These are phyloP conservation scores for Cichlasoma orientale DNA, from an alignment of 2,797 vertebrate species.

Conservation along the genomic window DNA sequence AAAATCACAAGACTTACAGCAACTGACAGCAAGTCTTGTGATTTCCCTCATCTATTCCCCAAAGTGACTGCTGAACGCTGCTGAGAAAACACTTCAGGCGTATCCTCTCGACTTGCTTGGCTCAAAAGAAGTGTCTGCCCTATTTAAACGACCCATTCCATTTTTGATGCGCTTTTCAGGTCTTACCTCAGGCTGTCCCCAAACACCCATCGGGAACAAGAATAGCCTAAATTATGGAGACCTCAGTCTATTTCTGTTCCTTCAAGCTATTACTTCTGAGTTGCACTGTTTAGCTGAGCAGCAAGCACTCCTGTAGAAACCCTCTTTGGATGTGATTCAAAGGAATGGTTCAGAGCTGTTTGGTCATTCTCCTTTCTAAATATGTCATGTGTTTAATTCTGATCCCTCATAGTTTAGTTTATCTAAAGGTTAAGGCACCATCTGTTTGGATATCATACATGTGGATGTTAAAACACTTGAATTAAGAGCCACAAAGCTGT, in stretches of 20 bases:
- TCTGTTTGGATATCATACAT: background rate
- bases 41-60: background rate
- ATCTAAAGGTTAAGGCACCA: background rate
- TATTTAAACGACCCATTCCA: constrained; percentile 54
- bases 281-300: constrained; percentile 28
- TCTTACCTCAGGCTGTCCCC: constrained; percentile 59
- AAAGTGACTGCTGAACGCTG: background rate
- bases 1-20: background rate
- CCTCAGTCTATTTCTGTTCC: constrained; percentile 49
- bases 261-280: constrained; percentile 26
- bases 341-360: background rate
- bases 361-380: background rate
- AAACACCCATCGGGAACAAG: constrained; percentile 40
- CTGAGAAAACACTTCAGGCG: constrained; percentile 25
- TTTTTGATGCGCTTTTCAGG: constrained; percentile 47
- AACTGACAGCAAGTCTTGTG: no score
- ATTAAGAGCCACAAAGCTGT: background rate
- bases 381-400: background rate
- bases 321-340: background rate
- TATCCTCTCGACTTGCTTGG: background rate
- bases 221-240: constrained; percentile 44
- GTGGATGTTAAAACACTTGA: background rate
- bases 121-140: constrained; percentile 32
- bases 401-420: background rate
- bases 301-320: background rate